Evolutionary conservation across 2,113 vertebrate genomes (phyloP), one percentile per base, ranked within the genome.

Genomic region (Eretmochelys imbricata): DNA sequence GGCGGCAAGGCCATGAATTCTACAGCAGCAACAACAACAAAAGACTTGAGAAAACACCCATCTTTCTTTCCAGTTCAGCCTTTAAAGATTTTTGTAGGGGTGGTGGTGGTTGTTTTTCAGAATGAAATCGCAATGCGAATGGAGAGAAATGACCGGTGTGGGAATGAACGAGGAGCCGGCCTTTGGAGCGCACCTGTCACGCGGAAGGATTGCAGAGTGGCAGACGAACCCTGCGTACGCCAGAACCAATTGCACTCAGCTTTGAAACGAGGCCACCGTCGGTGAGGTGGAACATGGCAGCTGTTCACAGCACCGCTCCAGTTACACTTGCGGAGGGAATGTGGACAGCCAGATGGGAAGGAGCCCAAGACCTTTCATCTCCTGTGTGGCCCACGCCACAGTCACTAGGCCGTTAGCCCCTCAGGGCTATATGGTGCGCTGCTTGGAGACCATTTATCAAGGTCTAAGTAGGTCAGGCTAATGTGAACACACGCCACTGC

Each of bases 11-110:
- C 53, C 38, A 89, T 93, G 88, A 97, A 95, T 95, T 94, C 93
- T 54, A 85, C 46, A 94, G 38, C 85, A 96, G 82, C 5, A 72
- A 84, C 94, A 88, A 91, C 49, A 42, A 6, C 38, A 16, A 80
- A 35, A 93, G 97, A 95, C 84, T 49, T 78, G 72, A 75, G 93
- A 91, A 96, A 97, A 97, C 83, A 95, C 5, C 29, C 27, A 5
- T 94, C 95, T 84, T 81, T 91, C 1, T 0, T 55, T 91, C 88
- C 91, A 94, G 96, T 96, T 95, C 96, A 96, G 95, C 87, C 91
- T 79, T 85, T 5, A 42, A 42, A 42, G 42, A 5, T 42, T 42
- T 42, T 42, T 42, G 42, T 42, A 42, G 42, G 42, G 42, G 42
- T 42, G 42, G 42, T 42, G 42, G 42, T 42, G 42, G 42, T 42